Conservation (phyloP, 1,140 invertebrate genomes). For the Mya arenaria region DNA sequence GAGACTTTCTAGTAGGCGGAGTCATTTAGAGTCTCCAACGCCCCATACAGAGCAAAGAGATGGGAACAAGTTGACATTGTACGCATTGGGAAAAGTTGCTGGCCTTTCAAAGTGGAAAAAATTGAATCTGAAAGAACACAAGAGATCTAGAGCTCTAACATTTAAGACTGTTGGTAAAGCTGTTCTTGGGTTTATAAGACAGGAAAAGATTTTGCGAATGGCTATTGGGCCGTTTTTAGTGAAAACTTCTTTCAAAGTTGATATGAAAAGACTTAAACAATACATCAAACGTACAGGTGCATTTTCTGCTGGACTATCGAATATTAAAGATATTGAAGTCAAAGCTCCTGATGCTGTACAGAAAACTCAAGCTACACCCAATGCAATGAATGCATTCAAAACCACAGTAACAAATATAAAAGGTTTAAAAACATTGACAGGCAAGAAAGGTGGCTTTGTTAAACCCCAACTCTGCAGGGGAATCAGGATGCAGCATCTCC, state of each 20-base stretch:
- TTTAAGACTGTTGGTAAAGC: conserved; percentile 59
- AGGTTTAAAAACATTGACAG: conserved; percentile 4
- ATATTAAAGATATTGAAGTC: conserved; percentile 46
- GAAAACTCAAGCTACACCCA: not conserved
- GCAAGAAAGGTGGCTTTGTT: conserved; percentile 44
- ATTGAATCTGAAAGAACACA: conserved; percentile 56
- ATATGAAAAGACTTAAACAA: conserved; percentile 57
- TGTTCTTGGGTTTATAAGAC: conserved; percentile 55
- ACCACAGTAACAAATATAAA: conserved; percentile 1
- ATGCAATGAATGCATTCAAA: conserved; percentile 5
- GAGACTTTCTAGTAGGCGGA: conserved; percentile 2
- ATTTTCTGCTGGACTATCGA: conserved; percentile 54
- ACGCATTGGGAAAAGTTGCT: conserved; percentile 38
- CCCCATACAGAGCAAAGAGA: not conserved
- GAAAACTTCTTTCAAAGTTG: conserved; percentile 59
- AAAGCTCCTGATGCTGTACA: conserved; percentile 46
- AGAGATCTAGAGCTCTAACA: conserved; percentile 41
- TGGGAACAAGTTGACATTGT: conserved; percentile 19
- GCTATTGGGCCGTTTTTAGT: conserved; percentile 54
- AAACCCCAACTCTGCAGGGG: not conserved
- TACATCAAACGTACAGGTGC: conserved; percentile 58
- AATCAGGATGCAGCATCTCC: not conserved
- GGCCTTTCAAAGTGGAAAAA: not conserved
- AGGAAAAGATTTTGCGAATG: conserved; percentile 59
- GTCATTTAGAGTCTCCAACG: conserved; percentile 26